These are phyloP conservation scores for Euthynnus affinis DNA, from an alignment of 2,797 vertebrate species.

Conservation along the genomic window DNA sequence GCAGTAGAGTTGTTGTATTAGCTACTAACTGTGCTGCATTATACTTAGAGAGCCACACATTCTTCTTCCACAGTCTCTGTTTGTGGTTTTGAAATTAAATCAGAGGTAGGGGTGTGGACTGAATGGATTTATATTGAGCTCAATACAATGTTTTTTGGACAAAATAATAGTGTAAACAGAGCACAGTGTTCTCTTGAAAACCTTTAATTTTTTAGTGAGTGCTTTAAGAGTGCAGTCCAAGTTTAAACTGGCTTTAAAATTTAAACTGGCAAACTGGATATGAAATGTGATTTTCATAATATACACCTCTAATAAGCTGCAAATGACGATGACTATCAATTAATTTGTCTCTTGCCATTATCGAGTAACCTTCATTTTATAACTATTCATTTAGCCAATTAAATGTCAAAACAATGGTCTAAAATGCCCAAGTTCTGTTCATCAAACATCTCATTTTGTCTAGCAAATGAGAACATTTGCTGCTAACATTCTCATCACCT, in stretches of 20 bases:
- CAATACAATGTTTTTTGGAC: not conserved
- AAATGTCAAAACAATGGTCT: not conserved
- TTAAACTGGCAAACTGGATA: not conserved
- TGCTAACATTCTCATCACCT: too few relatives aligned
- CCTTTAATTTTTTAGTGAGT: not conserved
- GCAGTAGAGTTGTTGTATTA: not conserved
- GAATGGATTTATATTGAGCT: not conserved
- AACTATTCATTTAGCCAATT: not conserved
- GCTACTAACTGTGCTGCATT: not conserved
- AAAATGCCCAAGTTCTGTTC: too few relatives aligned
- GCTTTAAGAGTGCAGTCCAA: not conserved
- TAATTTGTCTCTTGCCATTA: too few relatives aligned
- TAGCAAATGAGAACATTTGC: too few relatives aligned
- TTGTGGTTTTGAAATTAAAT: not conserved
- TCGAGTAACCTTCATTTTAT: not conserved
- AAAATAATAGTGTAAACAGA: not conserved
- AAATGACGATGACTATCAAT: not conserved
- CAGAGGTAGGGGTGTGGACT: not conserved
- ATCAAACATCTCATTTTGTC: not conserved
- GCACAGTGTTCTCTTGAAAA: not conserved
- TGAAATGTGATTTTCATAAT: not conserved
- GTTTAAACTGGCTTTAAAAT: not conserved
- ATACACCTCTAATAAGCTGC: not conserved
- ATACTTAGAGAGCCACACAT: not conserved
- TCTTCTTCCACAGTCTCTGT: not conserved